phyloP scores from a whole-genome alignment of 2,113 vertebrate genomes.

The Anolis carolinensis region DNA sequence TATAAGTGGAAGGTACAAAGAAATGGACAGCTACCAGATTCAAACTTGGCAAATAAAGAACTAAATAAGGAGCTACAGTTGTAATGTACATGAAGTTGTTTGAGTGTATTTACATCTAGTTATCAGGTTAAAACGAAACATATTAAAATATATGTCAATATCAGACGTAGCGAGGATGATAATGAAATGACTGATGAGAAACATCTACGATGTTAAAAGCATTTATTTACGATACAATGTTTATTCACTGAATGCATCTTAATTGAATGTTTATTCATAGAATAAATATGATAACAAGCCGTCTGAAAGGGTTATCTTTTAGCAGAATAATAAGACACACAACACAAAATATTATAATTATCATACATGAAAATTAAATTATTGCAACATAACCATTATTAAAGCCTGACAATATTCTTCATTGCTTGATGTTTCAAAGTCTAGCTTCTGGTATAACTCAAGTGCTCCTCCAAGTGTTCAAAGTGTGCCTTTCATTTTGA shows the following conservation, averaged over 20 bases:
- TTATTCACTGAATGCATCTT: not conserved
- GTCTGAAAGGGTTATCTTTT: not conserved
- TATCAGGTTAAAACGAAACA: not conserved
- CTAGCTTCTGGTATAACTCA: conserved; percentile 24
- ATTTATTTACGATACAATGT: not conserved
- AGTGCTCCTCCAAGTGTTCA: conserved; percentile 56
- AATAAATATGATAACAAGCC: not conserved
- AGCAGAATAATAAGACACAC: too few relatives aligned
- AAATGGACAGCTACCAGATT: not conserved
- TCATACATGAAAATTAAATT: too few relatives aligned
- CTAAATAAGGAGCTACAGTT: not conserved
- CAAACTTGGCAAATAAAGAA: not conserved
- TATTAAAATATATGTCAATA: not conserved
- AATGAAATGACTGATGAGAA: not conserved
- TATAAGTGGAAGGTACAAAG: not conserved
- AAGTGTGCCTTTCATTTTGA: not conserved
- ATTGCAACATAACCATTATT: not conserved
- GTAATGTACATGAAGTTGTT: not conserved
- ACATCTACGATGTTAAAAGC: not conserved
- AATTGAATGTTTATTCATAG: not conserved
- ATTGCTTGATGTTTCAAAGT: fast-evolving
- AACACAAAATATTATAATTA: too few relatives aligned
- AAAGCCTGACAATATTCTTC: fast-evolving
- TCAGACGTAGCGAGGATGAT: not conserved
- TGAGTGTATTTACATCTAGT: conserved; percentile 4